Base-by-base conservation (phyloP, 2,888 invertebrate species). In the Meteorus colon region DNA sequence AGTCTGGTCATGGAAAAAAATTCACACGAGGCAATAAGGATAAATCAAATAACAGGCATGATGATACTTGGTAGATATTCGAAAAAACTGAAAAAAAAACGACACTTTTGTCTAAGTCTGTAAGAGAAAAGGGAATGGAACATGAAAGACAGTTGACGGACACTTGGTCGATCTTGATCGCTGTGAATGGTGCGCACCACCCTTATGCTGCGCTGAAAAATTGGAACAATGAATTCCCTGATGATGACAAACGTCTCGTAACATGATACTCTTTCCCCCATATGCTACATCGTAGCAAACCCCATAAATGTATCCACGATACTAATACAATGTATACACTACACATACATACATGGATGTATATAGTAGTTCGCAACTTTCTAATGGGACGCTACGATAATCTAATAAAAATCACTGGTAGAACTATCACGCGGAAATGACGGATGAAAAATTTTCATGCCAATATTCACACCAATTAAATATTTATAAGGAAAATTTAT, bases 171-270 rank as follows among this genome's bases (percentile, higher is more conserved):
- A 82, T 84, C 81, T 77, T 75, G 67, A 78, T 77, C 66, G 55
- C 55, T 55, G 75, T 76, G 74, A 77, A 82, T 79, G 81, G 81
- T 82, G 78, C 83, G 81, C 82, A 79, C 83, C 82, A 79, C 83
- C 83, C 84, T 80, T 77, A 81, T 55, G 2, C 55, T 55, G 1
- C 19, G 19, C 8, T 24, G 84, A 74, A 79, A 74, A 73, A 34
- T 63, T 76, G 78, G 87, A 88, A 88, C 88, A 88, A 88, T 88
- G 83, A 82, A 82, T 78, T 73, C 81, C 81, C 85, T 88, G 88
- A 88, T 87, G 88, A 89, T 89, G 88, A 89, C 87, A 89, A 89
- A 89, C 86, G 88, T 85, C 85, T 82, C 76, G 89, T 86, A 89
- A 89, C 82, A 82, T 82, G 88, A 89, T 88, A 88, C 82, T 75